phyloP scores from a whole-genome alignment of 2,797 vertebrate species.

The Chrosomus eos region DNA sequence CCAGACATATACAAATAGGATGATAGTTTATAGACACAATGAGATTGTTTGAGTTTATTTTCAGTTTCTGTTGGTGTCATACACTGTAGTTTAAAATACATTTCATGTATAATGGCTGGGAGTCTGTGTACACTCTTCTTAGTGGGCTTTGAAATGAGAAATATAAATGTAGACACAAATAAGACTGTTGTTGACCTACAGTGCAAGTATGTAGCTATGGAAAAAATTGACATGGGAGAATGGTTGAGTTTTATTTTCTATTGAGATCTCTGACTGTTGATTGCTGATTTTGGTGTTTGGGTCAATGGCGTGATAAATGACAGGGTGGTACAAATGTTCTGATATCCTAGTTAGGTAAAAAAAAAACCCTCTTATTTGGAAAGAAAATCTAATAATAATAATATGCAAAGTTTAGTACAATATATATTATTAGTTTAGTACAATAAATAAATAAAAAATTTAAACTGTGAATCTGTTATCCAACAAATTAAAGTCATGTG shows the following conservation, averaged over 20 bases:
- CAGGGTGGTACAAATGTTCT: neutral
- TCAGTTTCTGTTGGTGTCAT: neutral
- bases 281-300: neutral
- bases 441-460: no score
- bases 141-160: neutral
- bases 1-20: neutral
- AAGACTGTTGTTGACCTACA: neutral
- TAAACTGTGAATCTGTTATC: neutral
- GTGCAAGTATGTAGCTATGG: neutral
- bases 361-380: neutral
- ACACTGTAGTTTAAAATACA: neutral
- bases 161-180: neutral
- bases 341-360: neutral
- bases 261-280: neutral
- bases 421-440: no score
- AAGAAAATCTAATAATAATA: neutral
- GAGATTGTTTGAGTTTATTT: neutral
- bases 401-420: no score
- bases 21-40: neutral
- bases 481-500: neutral
- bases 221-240: neutral
- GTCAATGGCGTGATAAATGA: neutral
- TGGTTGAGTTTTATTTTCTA: neutral
- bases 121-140: neutral
- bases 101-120: neutral